Evolutionary conservation across 1,140 invertebrate species (phyloP).

Genomic region (Ceratosolen fusciceps): DNA sequence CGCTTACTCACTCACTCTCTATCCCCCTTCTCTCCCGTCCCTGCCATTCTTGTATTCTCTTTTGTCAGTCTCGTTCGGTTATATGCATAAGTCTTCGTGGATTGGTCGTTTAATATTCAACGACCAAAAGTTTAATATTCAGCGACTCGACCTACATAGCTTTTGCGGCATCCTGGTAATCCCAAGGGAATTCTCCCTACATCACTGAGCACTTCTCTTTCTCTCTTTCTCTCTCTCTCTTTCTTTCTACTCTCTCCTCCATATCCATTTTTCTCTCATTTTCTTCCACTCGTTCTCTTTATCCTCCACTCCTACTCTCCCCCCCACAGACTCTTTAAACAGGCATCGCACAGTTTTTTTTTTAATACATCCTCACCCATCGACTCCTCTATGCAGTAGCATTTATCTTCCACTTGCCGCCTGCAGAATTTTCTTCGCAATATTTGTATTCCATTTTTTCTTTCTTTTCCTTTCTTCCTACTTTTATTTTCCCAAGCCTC

Average conservation of each 20-base stretch:
- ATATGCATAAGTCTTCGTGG: constrained; percentile 20
- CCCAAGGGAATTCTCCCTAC: constrained; percentile 38
- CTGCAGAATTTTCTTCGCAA: not conserved
- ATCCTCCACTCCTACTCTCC: not conserved
- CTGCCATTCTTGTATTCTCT: not conserved
- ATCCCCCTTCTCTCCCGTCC: not conserved
- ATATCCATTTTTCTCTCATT: constrained; percentile 9
- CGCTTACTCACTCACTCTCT: not conserved
- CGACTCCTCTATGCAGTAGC: not conserved
- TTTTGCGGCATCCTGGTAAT: constrained; percentile 34
- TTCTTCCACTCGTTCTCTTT: constrained; percentile 21
- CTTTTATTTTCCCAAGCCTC: no score
- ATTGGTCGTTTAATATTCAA: constrained; percentile 53
- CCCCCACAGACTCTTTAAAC: no score
- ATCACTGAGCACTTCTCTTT: not conserved
- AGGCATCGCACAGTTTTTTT: not conserved
- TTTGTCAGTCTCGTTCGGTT: constrained; percentile 12
- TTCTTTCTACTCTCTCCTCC: not conserved
- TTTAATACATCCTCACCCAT: not conserved
- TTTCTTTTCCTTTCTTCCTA: no score
- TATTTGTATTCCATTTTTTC: not conserved
- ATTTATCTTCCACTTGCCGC: constrained; percentile 7
- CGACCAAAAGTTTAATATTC: constrained; percentile 50
- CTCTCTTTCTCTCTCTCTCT: not conserved
- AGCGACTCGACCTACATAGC: constrained; percentile 48